Evolutionary conservation across 2,888 invertebrate genomes (phyloP).

Genomic region (Mythimna impura): DNA sequence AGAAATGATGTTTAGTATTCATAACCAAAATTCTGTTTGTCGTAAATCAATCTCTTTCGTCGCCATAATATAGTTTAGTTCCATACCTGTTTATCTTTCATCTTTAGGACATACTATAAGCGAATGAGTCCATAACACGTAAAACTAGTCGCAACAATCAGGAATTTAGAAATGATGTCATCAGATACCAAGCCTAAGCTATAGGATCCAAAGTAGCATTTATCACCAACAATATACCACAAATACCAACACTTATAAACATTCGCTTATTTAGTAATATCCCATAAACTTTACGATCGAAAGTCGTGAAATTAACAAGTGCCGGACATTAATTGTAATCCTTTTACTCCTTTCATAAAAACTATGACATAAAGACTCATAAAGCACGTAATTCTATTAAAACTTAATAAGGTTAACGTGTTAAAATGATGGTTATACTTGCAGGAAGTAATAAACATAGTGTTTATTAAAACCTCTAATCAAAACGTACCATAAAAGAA

Average conservation of each 20-base stretch:
- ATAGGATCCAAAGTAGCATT: background rate
- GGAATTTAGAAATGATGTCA: constrained; percentile 12
- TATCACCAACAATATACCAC: constrained; percentile 4
- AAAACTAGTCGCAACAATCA: constrained; percentile 19
- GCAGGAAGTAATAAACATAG: constrained; percentile 76
- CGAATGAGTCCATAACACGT: constrained; percentile 17
- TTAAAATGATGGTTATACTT: constrained; percentile 63
- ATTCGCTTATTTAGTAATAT: background rate
- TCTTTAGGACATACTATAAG: constrained; percentile 33
- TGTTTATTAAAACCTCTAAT: constrained; percentile 71
- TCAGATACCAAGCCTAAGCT: constrained; percentile 5
- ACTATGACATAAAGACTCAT: constrained; percentile 28
- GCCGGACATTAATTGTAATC: background rate
- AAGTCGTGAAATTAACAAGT: constrained; percentile 17
- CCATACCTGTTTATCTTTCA: constrained; percentile 37
- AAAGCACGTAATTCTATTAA: constrained; percentile 44
- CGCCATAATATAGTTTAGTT: constrained; percentile 15
- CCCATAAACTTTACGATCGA: constrained; percentile 15
- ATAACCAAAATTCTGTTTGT: constrained; percentile 36
- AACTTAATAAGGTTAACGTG: constrained; percentile 62
- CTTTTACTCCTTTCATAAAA: constrained; percentile 26
- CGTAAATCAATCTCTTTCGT: constrained; percentile 42
- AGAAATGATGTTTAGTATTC: constrained; percentile 46
- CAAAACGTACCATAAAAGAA: constrained; percentile 75
- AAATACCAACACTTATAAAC: background rate